Conservation (phyloP, 2,888 invertebrate species). For the Lingula anatina region DNA sequence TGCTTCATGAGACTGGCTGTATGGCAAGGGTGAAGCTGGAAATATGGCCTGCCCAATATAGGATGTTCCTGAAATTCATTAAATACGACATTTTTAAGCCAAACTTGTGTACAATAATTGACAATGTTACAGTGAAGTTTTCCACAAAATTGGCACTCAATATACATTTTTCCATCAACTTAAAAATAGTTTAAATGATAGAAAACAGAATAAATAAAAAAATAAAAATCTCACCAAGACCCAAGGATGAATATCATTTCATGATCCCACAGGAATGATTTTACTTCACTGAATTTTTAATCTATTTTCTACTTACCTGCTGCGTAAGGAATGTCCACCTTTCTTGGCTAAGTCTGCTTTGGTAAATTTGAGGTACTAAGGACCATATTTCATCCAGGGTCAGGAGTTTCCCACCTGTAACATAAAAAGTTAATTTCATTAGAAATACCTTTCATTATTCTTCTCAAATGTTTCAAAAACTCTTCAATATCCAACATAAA, state of each 20-base stretch:
- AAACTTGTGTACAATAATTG: not conserved
- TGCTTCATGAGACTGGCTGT: conserved; percentile 41
- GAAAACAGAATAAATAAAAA: not conserved
- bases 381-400: conserved; percentile 35
- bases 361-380: conserved; percentile 24
- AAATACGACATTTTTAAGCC: not conserved
- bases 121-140: not conserved
- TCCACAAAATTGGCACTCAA: not conserved
- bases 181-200: too few species aligned
- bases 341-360: conserved; percentile 26
- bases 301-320: too few species aligned
- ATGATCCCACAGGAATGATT: too few species aligned
- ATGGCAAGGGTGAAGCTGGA: conserved; percentile 50
- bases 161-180: not conserved
- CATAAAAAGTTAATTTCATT: too few species aligned
- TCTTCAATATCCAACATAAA: too few species aligned
- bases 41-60: conserved; percentile 41
- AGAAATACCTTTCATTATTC: too few species aligned
- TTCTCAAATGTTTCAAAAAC: too few species aligned
- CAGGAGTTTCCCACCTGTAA: conserved; percentile 33
- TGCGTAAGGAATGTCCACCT: conserved; percentile 44
- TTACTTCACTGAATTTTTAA: too few species aligned
- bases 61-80: conserved; percentile 49
- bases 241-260: too few species aligned
- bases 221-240: too few species aligned